Conservation (phyloP, 2,797 vertebrate genomes). For the Periparus ater region DNA sequence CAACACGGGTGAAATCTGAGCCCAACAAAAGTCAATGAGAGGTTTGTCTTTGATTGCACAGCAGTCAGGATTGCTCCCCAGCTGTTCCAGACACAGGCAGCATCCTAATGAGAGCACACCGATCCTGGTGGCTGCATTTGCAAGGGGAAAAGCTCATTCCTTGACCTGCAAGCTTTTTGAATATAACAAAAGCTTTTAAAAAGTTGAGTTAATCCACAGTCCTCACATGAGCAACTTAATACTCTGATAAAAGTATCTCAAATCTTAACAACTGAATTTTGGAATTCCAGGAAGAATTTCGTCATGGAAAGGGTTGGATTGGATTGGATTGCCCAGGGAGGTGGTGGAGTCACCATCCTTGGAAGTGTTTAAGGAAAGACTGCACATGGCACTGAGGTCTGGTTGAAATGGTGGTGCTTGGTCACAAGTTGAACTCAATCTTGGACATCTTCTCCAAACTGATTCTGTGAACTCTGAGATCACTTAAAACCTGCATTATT, state of each 20-base stretch:
- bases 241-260: background rate
- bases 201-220: background rate
- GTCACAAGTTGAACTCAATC: fast-evolving
- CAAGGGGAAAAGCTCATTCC: background rate
- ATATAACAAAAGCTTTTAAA: background rate
- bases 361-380: background rate
- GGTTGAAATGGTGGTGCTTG: background rate
- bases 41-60: constrained; percentile 17
- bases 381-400: fast-evolving
- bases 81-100: constrained; percentile 4
- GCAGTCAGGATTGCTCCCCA: constrained; percentile 25
- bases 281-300: background rate
- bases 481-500: background rate
- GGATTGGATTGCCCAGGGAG: background rate
- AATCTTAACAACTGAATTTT: background rate
- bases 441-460: background rate
- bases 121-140: fast-evolving
- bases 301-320: background rate
- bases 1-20: background rate
- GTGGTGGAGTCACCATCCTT: background rate
- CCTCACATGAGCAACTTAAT: background rate
- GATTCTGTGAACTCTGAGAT: background rate
- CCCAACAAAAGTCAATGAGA: constrained; percentile 39
- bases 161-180: background rate
- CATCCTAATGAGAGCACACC: background rate